These are phyloP conservation scores for Tenualosa thibaudeaui DNA, from an alignment of 2,797 vertebrate species.

Conservation along the genomic window DNA sequence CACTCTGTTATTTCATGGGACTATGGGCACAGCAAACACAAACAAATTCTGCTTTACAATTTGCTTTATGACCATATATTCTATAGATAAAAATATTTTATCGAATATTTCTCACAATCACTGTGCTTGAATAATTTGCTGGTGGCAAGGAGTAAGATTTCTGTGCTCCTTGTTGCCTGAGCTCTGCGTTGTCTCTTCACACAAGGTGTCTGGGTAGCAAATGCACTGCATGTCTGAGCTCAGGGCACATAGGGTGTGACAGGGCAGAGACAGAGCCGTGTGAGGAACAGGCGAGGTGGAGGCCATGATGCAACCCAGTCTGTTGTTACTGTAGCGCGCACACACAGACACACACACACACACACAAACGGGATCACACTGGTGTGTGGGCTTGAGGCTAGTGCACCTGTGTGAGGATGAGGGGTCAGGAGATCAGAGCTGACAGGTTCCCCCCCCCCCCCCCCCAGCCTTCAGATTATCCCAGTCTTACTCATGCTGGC, in stretches of 20 bases:
- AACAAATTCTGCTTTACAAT: too few species aligned
- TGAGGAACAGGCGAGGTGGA: not conserved
- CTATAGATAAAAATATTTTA: too few species aligned
- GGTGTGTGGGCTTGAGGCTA: not conserved
- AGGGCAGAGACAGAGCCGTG: not conserved
- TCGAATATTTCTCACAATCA: not conserved
- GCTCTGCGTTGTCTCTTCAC: not conserved
- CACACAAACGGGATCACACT: not conserved
- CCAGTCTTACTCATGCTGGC: not conserved
- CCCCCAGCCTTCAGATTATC: not conserved
- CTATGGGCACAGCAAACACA: not conserved
- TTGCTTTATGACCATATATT: not conserved
- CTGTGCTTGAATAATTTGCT: not conserved
- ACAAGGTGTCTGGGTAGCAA: not conserved
- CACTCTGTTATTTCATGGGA: not conserved
- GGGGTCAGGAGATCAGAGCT: slow-evolving; percentile 17
- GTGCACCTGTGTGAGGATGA: not conserved
- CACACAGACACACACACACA: not conserved
- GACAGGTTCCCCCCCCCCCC: not conserved
- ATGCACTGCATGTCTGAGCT: slow-evolving; percentile 21
- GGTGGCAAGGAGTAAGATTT: not conserved
- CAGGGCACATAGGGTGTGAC: not conserved
- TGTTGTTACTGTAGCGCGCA: not conserved
- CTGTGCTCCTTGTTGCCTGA: not conserved
- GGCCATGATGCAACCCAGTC: not conserved